A percentile compares a stretch with the other conserved stretches of the same genome.
These are phyloP conservation scores for Pheosia gnoma DNA, from an alignment of 2,888 invertebrate species.

Conservation along the genomic window DNA sequence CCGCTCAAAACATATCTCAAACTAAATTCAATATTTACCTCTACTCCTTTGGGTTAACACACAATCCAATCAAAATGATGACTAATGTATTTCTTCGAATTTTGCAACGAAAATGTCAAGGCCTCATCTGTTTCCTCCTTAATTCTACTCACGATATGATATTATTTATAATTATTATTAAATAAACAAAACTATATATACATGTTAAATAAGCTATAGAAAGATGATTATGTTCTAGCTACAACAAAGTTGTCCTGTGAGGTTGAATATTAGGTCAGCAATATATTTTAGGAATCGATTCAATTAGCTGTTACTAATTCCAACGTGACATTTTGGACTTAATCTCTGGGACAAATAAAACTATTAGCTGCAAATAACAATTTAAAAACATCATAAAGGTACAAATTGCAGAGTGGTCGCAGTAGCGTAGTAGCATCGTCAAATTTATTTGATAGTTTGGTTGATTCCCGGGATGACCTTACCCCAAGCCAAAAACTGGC, in stretches of 20 bases:
- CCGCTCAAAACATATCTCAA: too few relatives aligned
- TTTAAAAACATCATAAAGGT: not conserved
- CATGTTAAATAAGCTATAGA: too few relatives aligned
- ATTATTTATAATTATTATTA: too few relatives aligned
- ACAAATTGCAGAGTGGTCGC: too few relatives aligned
- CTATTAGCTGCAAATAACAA: not conserved
- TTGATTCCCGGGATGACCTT: not conserved
- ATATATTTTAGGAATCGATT: too few relatives aligned
- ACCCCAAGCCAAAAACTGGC: not conserved
- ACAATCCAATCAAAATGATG: conserved; percentile 1
- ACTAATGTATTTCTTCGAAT: not conserved
- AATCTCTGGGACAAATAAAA: not conserved
- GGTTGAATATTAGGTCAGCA: too few relatives aligned
- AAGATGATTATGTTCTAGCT: too few relatives aligned
- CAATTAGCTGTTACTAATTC: not conserved
- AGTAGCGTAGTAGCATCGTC: too few relatives aligned
- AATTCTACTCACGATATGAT: not conserved
- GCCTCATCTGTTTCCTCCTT: not conserved
- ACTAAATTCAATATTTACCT: not conserved
- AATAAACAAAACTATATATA: too few relatives aligned
- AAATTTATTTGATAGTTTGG: not conserved
- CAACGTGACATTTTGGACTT: not conserved
- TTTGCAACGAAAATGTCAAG: not conserved
- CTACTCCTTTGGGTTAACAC: not conserved
- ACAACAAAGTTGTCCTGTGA: too few relatives aligned